phyloP scores from a whole-genome alignment of 2,888 invertebrate species.

The Patella ulyssiponensis region DNA sequence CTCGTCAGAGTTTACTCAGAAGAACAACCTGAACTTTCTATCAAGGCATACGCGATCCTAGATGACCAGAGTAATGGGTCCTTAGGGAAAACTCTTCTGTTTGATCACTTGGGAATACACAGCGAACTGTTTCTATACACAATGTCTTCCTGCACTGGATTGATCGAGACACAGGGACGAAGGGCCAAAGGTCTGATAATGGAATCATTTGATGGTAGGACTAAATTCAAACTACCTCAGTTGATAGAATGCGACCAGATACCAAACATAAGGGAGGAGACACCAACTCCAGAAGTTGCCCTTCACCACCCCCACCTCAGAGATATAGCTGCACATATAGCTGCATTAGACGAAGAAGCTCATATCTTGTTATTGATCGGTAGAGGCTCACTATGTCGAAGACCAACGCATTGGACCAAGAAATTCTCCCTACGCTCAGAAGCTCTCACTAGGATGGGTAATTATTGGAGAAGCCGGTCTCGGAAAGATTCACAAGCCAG shows the following conservation, averaged over 20 bases:
- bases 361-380: constrained; percentile 30
- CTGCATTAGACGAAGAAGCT: constrained; percentile 21
- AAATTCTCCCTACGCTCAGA: constrained; percentile 29
- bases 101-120: constrained; percentile 22
- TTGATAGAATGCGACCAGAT: constrained; percentile 39
- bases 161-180: constrained; percentile 15
- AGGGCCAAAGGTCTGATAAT: constrained; percentile 26
- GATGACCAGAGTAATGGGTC: constrained; percentile 36
- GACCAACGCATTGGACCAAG: constrained; percentile 28
- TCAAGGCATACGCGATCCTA: constrained; percentile 26
- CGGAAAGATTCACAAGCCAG: constrained; percentile 23
- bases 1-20: constrained; percentile 22
- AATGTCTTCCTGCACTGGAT: constrained; percentile 34
- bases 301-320: constrained; percentile 15
- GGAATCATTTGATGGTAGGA: constrained; percentile 25
- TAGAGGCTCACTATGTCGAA: constrained; percentile 29
- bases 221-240: constrained; percentile 26
- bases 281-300: constrained; percentile 37
- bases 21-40: constrained; percentile 17
- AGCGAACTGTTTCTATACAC: constrained; percentile 19
- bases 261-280: constrained; percentile 32
- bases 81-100: constrained; percentile 29
- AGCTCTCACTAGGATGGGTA: constrained; percentile 27
- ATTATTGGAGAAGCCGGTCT: constrained; percentile 30
- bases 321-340: constrained; percentile 19